A percentile compares a stretch with the other conserved stretches of the same genome.
These are phyloP conservation scores for Stenchaetothrips biformis DNA, from an alignment of 2,888 invertebrate genomes.

Conservation along the genomic window DNA sequence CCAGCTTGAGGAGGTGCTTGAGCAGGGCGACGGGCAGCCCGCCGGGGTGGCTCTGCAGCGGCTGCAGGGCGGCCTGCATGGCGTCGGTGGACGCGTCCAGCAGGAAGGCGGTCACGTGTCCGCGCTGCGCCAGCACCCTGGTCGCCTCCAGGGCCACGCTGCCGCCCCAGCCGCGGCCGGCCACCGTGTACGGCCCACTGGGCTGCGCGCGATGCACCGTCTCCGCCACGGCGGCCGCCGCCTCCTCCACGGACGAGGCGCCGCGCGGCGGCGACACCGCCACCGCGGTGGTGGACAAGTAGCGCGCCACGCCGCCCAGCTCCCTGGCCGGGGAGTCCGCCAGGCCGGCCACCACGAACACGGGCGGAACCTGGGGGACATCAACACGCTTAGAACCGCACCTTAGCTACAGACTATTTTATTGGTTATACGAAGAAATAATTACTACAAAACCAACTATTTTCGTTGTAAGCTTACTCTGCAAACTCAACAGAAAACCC, in stretches of 20 bases:
- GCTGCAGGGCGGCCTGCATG: not conserved
- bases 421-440: no score
- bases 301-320: not conserved
- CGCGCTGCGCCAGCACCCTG: not conserved
- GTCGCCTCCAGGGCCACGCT: constrained; percentile 29
- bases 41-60: not conserved
- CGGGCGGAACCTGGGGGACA: constrained; percentile 22
- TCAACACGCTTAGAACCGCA: no score
- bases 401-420: no score
- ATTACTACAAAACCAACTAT: no score
- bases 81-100: constrained; percentile 31
- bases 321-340: constrained; percentile 2
- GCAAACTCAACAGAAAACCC: no score
- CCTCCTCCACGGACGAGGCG: constrained; percentile 22
- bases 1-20: constrained; percentile 7
- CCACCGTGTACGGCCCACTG: constrained; percentile 29
- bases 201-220: constrained; percentile 27
- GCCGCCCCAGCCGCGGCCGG: constrained; percentile 30
- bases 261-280: constrained; percentile 21
- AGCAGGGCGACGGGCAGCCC: not conserved
- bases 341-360: constrained; percentile 30
- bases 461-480: no score
- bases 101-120: constrained; percentile 27
- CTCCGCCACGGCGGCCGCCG: constrained; percentile 18
- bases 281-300: constrained; percentile 29